Conservation (phyloP, 30 jellyfish, hydroid and myxozoan genomes). For the Pelagia noctiluca region DNA sequence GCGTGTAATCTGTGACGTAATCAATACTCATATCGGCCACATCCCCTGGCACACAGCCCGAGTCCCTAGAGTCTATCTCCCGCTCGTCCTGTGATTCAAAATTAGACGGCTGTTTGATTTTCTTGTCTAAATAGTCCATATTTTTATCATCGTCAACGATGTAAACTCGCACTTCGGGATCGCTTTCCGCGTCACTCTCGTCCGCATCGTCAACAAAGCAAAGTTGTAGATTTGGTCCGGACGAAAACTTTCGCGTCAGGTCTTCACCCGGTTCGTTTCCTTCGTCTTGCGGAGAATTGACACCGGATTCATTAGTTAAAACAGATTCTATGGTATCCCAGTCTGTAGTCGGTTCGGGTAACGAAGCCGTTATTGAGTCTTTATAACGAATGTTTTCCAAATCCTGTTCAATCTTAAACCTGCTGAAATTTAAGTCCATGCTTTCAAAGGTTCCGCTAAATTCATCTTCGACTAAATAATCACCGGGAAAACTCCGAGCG, state of each 20-base stretch:
- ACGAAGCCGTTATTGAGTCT: constrained; percentile 15
- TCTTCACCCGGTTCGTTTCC: constrained; percentile 25
- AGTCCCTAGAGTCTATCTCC: constrained; percentile 78
- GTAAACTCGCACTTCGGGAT: constrained; percentile 79
- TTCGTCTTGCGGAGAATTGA: constrained; percentile 63
- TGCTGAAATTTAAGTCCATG: constrained; percentile 64
- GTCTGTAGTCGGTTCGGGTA: constrained; percentile 82
- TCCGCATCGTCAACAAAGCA: constrained; percentile 72
- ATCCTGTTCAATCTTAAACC: constrained; percentile 37
- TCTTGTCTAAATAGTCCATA: constrained; percentile 47
- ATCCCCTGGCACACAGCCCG: constrained; percentile 91
- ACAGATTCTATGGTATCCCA: constrained; percentile 87
- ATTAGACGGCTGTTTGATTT: neutral
- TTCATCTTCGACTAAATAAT: constrained; percentile 74
- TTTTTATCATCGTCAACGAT: constrained; percentile 72
- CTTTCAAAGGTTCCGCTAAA: constrained; percentile 67
- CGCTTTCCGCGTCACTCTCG: constrained; percentile 73
- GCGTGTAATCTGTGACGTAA: constrained; percentile 74
- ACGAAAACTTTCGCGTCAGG: constrained; percentile 37
- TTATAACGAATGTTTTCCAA: constrained; percentile 12
- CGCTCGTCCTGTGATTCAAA: constrained; percentile 60
- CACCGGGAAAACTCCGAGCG: constrained; percentile 79
- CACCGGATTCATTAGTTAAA: constrained; percentile 71
- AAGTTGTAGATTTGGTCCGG: constrained; percentile 71
- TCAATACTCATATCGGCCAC: constrained; percentile 74